Evolutionary conservation across 2,888 invertebrate genomes (phyloP), one percentile per base, ranked within the genome.

Genomic region (Lithophane socia): DNA sequence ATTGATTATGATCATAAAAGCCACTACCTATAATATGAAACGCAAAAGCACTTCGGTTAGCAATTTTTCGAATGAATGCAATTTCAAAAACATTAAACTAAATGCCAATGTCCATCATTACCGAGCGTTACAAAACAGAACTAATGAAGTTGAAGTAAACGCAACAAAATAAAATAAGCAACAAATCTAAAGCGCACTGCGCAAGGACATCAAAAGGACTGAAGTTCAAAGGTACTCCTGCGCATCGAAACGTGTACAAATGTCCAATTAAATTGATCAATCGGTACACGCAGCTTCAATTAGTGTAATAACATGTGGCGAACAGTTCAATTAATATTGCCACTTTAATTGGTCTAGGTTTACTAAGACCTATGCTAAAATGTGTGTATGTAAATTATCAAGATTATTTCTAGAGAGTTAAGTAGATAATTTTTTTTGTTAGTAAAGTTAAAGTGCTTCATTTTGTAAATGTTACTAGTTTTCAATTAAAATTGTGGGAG

Each of bases 231-330:
- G 83, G 82, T 84, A 82, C 74, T 77, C 73, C 37, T 58, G 82
- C 80, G 65, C 75, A 75, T 65, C 58, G 67, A 69, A 83, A 87
- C 88, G 88, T 89, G 84, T 87, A 92, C 86, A 86, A 90, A 90
- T 87, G 87, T 84, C 89, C 91, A 91, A 92, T 92, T 92, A 92
- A 89, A 88, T 86, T 90, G 89, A 91, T 86, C 84, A 83, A 90
- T 88, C 73, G 83, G 73, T 86, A 86, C 84, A 91, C 73, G 86
- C 80, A 86, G 86, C 86, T 89, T 89, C 91, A 90, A 92, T 91
- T 92, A 92, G 90, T 86, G 87, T 79, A 85, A 86, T 82, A 78
- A 79, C 83, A 81, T 77, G 67, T 75, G 63, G 84, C 64, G 66
- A 77, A 83, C 82, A 70, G 82, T 82, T 80, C 83, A 87, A 90